Evolutionary conservation across 2,888 invertebrate species (phyloP).

Genomic region (Rotaria macrura): DNA sequence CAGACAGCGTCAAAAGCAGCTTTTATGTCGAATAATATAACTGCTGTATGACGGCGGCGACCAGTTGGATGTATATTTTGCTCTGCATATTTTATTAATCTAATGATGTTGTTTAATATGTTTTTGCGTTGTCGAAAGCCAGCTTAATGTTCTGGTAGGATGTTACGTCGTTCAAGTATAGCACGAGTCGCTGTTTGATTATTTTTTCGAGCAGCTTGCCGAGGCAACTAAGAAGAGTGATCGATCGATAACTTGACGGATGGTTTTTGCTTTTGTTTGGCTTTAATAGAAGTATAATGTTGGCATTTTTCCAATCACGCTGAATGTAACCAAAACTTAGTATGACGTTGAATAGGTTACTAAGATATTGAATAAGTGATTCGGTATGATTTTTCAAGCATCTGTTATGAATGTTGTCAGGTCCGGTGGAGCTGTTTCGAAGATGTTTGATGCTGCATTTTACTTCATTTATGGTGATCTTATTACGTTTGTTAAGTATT

Average conservation of each 20-base stretch:
- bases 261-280: conserved; percentile 2
- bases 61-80: conserved; percentile 7
- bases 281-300: conserved; percentile 26
- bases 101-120: conserved; percentile 3
- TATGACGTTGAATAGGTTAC: background rate
- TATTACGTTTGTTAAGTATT: too few relatives aligned
- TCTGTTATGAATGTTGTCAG: too few relatives aligned
- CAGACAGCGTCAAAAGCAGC: too few relatives aligned
- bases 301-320: conserved; percentile 15
- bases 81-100: background rate
- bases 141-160: conserved; percentile 14
- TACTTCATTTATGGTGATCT: too few relatives aligned
- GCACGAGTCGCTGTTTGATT: conserved; percentile 17
- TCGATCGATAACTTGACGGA: conserved; percentile 12
- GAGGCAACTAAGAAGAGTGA: background rate
- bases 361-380: too few relatives aligned
- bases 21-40: background rate
- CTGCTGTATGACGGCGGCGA: background rate
- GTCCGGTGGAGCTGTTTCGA: too few relatives aligned
- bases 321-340: conserved; percentile 23
- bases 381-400: too few relatives aligned
- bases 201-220: conserved; percentile 10
- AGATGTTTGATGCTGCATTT: too few relatives aligned
- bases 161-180: conserved; percentile 17
- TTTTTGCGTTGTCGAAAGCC: conserved; percentile 19